Base-by-base conservation (phyloP, 2,888 invertebrate species). In the Litoditis marina region DNA sequence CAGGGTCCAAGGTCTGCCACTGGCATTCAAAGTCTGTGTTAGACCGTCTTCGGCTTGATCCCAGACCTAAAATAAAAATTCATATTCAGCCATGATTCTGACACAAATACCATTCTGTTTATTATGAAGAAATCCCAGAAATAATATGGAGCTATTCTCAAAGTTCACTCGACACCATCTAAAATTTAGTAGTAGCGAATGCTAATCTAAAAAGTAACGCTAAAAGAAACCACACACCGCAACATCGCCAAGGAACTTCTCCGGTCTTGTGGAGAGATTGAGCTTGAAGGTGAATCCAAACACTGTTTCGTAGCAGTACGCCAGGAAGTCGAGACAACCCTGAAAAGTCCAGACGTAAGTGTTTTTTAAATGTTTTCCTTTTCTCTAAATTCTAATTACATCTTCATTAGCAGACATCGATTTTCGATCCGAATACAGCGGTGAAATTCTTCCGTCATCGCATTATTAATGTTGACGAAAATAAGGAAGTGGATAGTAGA, bases 261-360 rank as follows among this genome's bases (percentile, higher is more conserved):
- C 86, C 0, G 98, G 98, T 11, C 98, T 86, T 7, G 98, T 99
- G 28, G 95, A 93, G 47, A 98, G 85, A 64, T 90, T 89, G 78
- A 98, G 86, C 78, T 93, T 89, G 86, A 94, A 96, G 0, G 91
- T 90, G 85, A 98, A 99, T 0, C 95, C 96, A 84, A 98, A 94
- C 0, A 92, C 88, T 0, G 88, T 87, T 52, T 73, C 76, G 84
- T 98, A 98, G 0, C 94, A 90, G 79, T 89, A 87, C 63, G 88
- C 87, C 56, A 98, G 85, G 84, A 99, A 99, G 74, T 94, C 89
- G n/a, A 99, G 86, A 71, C 85, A 85, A 27, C 82, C 84, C 60
- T 73, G n/a, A n/a, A 58, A 52, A 69, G 63, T 25, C 25, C 25
- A 13, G 1, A n/a, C n/a, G n/a, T n/a, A n/a, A n/a, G n/a, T n/a